phyloP scores from a whole-genome alignment of 1,140 invertebrate genomes.

The Wiebesia pumilae region DNA sequence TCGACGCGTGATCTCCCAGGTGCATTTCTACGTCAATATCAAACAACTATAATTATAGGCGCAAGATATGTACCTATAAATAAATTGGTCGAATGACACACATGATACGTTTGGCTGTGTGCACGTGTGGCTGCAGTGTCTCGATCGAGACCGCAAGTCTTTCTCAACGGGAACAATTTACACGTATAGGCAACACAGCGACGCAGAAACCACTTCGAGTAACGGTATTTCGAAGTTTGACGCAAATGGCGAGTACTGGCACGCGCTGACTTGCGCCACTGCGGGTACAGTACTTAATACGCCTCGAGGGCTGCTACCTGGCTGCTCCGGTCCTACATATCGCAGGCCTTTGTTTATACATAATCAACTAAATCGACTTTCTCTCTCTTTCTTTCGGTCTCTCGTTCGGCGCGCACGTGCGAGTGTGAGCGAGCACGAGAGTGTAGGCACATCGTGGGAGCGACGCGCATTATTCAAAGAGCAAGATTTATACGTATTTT shows the following conservation, averaged over 20 bases:
- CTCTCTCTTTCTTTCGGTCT: neutral
- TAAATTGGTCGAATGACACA: neutral
- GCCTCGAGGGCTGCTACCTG: neutral
- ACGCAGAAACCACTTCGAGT: neutral
- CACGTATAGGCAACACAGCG: neutral
- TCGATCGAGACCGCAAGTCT: slow-evolving; percentile 14
- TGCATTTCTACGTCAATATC: neutral
- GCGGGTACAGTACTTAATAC: neutral
- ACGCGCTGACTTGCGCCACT: neutral
- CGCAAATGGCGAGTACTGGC: slow-evolving; percentile 7
- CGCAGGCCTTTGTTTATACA: neutral
- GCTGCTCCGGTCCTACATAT: too few species aligned
- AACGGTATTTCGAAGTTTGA: slow-evolving; percentile 46
- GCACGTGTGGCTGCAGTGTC: neutral
- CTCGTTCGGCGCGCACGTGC: too few species aligned
- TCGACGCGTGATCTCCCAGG: too few species aligned
- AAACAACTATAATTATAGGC: neutral
- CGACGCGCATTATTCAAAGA: slow-evolving; percentile 5
- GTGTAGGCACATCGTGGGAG: neutral
- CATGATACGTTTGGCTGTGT: neutral
- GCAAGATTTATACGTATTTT: slow-evolving; percentile 7
- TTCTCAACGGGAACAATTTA: neutral
- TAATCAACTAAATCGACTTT: neutral
- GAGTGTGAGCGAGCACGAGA: neutral
- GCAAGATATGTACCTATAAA: neutral